Evolutionary conservation across 2,113 vertebrate genomes (phyloP).

Genomic region (Cynopterus brachyotis): DNA sequence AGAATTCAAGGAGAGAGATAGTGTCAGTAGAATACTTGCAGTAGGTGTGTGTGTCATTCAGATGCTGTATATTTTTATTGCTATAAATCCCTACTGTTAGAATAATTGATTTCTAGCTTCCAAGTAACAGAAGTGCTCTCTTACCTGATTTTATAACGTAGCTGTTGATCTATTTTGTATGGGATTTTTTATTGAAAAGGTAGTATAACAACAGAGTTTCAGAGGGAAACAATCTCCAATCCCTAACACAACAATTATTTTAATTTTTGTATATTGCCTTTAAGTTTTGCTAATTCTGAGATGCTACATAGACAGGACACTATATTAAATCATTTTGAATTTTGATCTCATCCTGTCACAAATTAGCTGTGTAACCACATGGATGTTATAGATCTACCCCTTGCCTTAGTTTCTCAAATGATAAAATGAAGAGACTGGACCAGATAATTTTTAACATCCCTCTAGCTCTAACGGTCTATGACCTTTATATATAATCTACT

Average conservation of each 20-base stretch:
- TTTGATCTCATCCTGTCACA: background rate
- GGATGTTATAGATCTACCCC: constrained; percentile 21
- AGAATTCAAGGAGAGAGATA: background rate
- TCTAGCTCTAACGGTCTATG: background rate
- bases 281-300: constrained; percentile 10
- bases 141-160: background rate
- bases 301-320: background rate
- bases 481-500: background rate
- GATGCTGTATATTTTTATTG: background rate
- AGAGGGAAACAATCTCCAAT: background rate
- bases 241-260: background rate
- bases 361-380: constrained; percentile 4
- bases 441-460: background rate
- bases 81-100: background rate
- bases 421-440: background rate
- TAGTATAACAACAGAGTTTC: background rate
- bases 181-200: background rate
- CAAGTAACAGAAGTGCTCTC: background rate
- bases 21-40: background rate
- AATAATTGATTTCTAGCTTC: constrained; percentile 8
- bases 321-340: background rate
- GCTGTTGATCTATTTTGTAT: background rate
- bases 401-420: constrained; percentile 42
- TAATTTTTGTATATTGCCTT: background rate
- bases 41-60: background rate